Evolutionary conservation across 2,888 invertebrate species (phyloP), one percentile per base, ranked within the genome.

Genomic region (Drosophila phalerata): DNA sequence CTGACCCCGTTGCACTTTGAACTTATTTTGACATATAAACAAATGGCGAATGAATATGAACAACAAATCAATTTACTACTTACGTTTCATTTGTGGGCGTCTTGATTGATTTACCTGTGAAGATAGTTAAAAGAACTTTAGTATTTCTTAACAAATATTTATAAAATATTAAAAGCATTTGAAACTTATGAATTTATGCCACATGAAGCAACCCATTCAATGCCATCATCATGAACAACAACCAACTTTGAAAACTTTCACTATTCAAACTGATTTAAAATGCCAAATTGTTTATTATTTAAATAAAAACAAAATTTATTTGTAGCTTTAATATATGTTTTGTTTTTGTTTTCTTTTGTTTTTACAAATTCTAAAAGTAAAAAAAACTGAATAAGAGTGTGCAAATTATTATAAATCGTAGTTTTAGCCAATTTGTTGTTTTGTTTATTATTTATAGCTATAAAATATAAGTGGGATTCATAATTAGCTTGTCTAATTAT

Each of bases 31-130:
- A 84, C 81, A 72, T 22, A 28, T 34, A 53, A 37, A 49, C 11
- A 15, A 15, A 11, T 51, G 1, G n/a, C 19, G 19, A 43, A 30
- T 15, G 9, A 15, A 25, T 28, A n/a, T 19, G 15, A 11, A 57
- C 34, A 37, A 10, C 8, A 17, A 57, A 38, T 22, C 37, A 32
- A 5, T 25, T 22, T 30, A 42, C 38, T 88, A 92, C 92, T 92
- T 91, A 92, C 92, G 92, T 92, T 92, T 92, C 92, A 49, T 91
- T 92, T 74, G 91, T 90, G 53, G 90, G 80, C 73, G 92, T 88
- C 80, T 91, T 92, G 28, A 91, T 81, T 25, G 92, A 90, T 90
- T 92, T 92, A 34, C 89, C 92, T 92, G 90, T 47, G 90, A 79
- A 67, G 9, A 37, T 6, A 67, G 8, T 32, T 15, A 3, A 5